Evolutionary conservation across 2,797 vertebrate species (phyloP).

Genomic region (Forpus xanthops): DNA sequence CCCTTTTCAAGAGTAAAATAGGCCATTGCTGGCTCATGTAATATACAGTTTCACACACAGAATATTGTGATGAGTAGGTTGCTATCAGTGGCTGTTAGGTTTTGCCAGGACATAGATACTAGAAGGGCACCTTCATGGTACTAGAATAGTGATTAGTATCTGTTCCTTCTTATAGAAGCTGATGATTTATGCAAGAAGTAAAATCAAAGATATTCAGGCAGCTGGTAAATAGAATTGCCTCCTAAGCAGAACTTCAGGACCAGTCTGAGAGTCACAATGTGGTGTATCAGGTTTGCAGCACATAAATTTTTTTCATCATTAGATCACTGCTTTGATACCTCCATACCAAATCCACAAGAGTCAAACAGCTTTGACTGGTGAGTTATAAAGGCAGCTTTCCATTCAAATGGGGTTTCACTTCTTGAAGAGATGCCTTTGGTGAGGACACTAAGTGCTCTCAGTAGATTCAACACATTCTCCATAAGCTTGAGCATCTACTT

Average conservation of each 20-base stretch:
- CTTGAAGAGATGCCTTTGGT: neutral
- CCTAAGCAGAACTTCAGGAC: neutral
- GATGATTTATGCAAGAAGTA: neutral
- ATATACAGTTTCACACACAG: conserved; percentile 1
- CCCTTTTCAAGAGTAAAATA: conserved; percentile 21
- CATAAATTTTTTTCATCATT: neutral
- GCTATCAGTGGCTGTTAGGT: neutral
- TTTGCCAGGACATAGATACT: neutral
- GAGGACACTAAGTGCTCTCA: neutral
- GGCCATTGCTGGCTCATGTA: neutral
- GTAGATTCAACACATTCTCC: neutral
- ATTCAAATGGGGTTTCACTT: neutral
- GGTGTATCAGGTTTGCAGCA: neutral
- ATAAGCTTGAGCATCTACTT: neutral
- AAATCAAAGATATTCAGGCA: neutral
- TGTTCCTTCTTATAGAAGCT: neutral
- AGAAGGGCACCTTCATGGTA: neutral
- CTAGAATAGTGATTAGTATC: neutral
- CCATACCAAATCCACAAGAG: neutral
- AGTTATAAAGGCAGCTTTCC: neutral
- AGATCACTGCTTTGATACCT: neutral
- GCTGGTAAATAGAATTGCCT: neutral
- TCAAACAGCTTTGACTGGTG: neutral
- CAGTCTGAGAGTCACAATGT: neutral
- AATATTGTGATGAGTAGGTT: neutral